Evolutionary conservation across 2,888 invertebrate genomes (phyloP), one percentile per base, ranked within the genome.

Genomic region (Cephus pygmeus): DNA sequence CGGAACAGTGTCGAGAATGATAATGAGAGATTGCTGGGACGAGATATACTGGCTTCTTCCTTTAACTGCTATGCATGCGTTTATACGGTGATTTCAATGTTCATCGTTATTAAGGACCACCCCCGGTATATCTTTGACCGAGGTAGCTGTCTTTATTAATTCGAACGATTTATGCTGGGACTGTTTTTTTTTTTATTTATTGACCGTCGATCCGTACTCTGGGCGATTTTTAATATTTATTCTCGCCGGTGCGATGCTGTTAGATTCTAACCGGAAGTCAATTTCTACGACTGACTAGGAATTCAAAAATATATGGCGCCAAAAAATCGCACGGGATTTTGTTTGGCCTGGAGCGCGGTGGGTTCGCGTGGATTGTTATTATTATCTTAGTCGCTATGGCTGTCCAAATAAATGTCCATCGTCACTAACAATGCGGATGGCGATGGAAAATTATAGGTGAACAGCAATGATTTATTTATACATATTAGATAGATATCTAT

Each of bases 11-110:
- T 84, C 84, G 86, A 81, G 89, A 89, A 89, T 89, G 88, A 89
- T 89, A 89, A 89, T 89, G 89, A 89, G 88, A 89, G 89, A 89
- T 89, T 82, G 87, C 79, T 79, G 83, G 81, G 85, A 81, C 83
- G 86, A 85, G 90, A 90, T 90, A 89, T 87, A 88, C 86, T 68
- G 81, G 81, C 83, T 82, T 85, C 84, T 83, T 83, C 81, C 82
- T 80, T 73, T 76, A 81, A 76, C 83, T 80, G 81, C 80, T 83
- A 80, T 81, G 82, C 85, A 84, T 85, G 73, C 79, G 78, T 77
- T 81, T 81, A 79, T 77, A 79, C 69, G 75, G 79, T 78, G 79
- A 9, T 33, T 71, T 15, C 3, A 69, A 33, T 12, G 12, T 69
- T 69, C 30, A 30, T 69, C 33, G 31, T 33, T 34, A 34, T 33